Percentiles rank a stretch among this genome's conserved stretches.
These are phyloP conservation scores for Campoplex nolae DNA, from an alignment of 2,888 invertebrate species.

Conservation along the genomic window DNA sequence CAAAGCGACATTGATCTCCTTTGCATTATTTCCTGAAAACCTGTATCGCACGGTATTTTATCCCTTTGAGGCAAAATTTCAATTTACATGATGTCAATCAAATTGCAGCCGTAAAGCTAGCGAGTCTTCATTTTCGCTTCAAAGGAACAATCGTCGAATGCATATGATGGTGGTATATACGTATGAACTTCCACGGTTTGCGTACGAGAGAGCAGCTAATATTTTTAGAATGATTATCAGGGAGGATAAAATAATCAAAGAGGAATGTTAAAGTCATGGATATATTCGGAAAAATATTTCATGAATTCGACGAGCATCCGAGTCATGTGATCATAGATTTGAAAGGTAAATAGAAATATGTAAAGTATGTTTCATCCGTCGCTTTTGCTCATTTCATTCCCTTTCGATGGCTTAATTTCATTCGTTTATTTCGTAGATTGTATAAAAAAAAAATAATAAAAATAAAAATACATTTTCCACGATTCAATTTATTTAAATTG, in stretches of 20 bases:
- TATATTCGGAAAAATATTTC: background rate
- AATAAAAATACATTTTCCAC: background rate
- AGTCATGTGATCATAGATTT: background rate
- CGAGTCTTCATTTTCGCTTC: slow-evolving; percentile 24
- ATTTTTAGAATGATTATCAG: slow-evolving; percentile 39
- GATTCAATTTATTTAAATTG: background rate
- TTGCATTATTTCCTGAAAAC: background rate
- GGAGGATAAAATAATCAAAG: background rate
- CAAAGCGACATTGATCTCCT: background rate
- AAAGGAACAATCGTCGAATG: slow-evolving; percentile 15
- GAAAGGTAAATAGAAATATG: background rate
- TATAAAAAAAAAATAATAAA: too few relatives aligned
- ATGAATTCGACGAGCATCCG: background rate
- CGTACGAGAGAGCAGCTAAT: slow-evolving; percentile 18
- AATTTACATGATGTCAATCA: slow-evolving; percentile 59
- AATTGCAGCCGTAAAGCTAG: slow-evolving; percentile 32
- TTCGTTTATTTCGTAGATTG: background rate
- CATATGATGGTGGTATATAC: background rate
- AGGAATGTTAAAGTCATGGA: background rate
- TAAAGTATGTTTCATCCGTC: background rate
- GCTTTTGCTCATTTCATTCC: background rate
- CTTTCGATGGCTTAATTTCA: background rate
- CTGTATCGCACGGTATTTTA: slow-evolving; percentile 26
- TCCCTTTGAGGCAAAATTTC: slow-evolving; percentile 54
- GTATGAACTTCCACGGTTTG: background rate